phyloP scores from a whole-genome alignment of 2,888 invertebrate species.

The Perizoma flavofasciatum region DNA sequence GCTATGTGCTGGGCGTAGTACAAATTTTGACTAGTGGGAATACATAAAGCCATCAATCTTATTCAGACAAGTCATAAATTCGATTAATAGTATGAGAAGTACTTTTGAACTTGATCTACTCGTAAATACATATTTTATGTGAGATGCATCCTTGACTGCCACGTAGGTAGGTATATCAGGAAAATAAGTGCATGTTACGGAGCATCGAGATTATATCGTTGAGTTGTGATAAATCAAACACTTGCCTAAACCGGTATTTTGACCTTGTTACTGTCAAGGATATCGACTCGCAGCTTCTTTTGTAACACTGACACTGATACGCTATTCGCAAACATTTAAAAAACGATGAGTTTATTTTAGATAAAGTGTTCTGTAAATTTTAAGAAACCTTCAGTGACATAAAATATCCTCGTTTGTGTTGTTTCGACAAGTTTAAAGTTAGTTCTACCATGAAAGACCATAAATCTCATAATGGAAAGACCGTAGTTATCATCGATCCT shows the following conservation, averaged over 20 bases:
- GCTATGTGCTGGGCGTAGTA: slow-evolving; percentile 22
- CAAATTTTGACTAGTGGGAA: slow-evolving; percentile 26
- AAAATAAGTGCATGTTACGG: too few species aligned
- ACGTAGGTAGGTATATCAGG: too few species aligned
- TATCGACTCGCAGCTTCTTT: slow-evolving; percentile 67
- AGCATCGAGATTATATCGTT: not conserved
- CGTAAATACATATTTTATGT: too few species aligned
- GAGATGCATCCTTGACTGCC: too few species aligned
- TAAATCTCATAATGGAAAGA: slow-evolving; percentile 61
- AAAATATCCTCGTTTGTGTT: slow-evolving; percentile 1
- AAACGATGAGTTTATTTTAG: slow-evolving; percentile 32
- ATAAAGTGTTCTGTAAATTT: slow-evolving; percentile 24
- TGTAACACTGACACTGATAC: slow-evolving; percentile 49
- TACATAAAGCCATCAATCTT: slow-evolving; percentile 13
- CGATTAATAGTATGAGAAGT: slow-evolving; percentile 11
- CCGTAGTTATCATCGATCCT: slow-evolving; percentile 43
- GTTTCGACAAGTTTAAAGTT: slow-evolving; percentile 30
- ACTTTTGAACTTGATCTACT: slow-evolving; percentile 8
- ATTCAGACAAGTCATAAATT: slow-evolving; percentile 14
- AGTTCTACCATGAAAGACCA: slow-evolving; percentile 63
- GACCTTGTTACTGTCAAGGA: slow-evolving; percentile 78
- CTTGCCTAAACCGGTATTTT: slow-evolving; percentile 47
- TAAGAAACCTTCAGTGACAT: slow-evolving; percentile 11
- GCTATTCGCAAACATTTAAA: slow-evolving; percentile 23
- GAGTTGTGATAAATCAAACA: slow-evolving; percentile 11